These are phyloP conservation scores for Cyclura pinguis DNA, from an alignment of 2,797 vertebrate species.

Conservation along the genomic window DNA sequence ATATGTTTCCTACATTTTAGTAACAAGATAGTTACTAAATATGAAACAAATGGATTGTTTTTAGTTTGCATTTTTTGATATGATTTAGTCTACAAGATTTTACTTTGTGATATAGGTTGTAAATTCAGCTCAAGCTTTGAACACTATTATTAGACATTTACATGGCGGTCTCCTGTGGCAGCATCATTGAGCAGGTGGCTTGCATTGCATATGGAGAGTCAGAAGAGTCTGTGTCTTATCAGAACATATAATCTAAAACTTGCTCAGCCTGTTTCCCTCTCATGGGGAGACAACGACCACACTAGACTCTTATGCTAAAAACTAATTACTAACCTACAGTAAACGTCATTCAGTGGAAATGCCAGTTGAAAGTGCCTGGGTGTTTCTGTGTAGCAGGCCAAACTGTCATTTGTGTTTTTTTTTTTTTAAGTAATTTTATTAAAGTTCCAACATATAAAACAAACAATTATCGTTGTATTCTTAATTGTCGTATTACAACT, in stretches of 20 bases:
- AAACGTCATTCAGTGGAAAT: slow-evolving; percentile 76
- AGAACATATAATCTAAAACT: slow-evolving; percentile 77
- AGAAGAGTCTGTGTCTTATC: slow-evolving; percentile 72
- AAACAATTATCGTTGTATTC: too few relatives aligned
- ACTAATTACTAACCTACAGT: slow-evolving; percentile 79
- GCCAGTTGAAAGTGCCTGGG: slow-evolving; percentile 72
- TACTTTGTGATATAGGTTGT: slow-evolving; percentile 55
- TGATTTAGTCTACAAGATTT: slow-evolving; percentile 62
- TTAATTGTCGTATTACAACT: too few relatives aligned
- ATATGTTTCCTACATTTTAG: slow-evolving; percentile 21
- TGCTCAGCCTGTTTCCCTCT: slow-evolving; percentile 75
- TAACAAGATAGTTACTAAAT: background rate
- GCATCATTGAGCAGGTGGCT: slow-evolving; percentile 78
- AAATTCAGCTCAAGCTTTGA: slow-evolving; percentile 66
- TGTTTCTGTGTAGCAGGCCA: slow-evolving; percentile 72
- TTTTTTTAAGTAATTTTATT: too few relatives aligned
- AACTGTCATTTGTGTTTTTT: slow-evolving; percentile 71
- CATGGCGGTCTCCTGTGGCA: slow-evolving; percentile 68
- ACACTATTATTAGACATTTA: slow-evolving; percentile 72
- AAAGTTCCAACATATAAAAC: too few relatives aligned
- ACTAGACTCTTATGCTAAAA: slow-evolving; percentile 74
- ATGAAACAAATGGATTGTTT: background rate
- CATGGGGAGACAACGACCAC: slow-evolving; percentile 68
- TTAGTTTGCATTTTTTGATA: slow-evolving; percentile 49
- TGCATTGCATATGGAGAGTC: slow-evolving; percentile 67